phyloP scores from a whole-genome alignment of 2,113 vertebrate species.

The Oncorhynchus masou region DNA sequence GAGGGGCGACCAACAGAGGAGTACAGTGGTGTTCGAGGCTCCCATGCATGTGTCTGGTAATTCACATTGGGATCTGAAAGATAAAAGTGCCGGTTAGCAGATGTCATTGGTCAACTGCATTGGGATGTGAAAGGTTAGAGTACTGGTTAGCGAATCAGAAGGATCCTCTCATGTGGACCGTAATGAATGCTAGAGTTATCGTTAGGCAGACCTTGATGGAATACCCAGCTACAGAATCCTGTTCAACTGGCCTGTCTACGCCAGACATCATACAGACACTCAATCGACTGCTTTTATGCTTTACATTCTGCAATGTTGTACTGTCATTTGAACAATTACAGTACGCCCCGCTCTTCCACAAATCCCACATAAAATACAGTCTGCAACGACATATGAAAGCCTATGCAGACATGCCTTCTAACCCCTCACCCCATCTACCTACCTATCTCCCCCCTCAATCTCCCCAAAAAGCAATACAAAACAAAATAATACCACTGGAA shows the following conservation, averaged over 20 bases:
- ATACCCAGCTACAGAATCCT: constrained; percentile 9
- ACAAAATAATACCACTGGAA: constrained; percentile 63
- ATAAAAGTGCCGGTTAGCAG: constrained; percentile 1
- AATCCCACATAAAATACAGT: too few species aligned
- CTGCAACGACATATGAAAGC: constrained; percentile 25
- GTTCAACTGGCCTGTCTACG: background rate
- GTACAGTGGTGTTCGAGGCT: background rate
- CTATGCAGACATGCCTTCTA: constrained; percentile 44
- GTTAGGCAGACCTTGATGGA: constrained; percentile 49
- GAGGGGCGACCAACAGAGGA: background rate
- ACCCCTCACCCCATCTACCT: constrained; percentile 35
- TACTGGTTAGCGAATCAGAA: constrained; percentile 33
- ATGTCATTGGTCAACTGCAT: constrained; percentile 1
- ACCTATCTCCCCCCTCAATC: constrained; percentile 21
- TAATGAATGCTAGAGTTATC: constrained; percentile 49
- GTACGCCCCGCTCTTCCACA: too few species aligned
- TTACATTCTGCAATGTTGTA: background rate
- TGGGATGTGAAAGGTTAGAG: constrained; percentile 47
- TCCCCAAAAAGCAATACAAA: constrained; percentile 60
- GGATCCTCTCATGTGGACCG: constrained; percentile 24
- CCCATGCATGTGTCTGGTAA: constrained; percentile 6
- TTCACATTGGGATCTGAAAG: constrained; percentile 13
- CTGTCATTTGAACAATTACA: too few species aligned
- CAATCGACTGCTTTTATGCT: background rate
- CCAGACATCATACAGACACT: background rate